Percentiles rank a stretch among this genome's conserved stretches.
Evolutionary conservation across 2,888 invertebrate genomes (phyloP).

Genomic region (Linnaemya tessellans): DNA sequence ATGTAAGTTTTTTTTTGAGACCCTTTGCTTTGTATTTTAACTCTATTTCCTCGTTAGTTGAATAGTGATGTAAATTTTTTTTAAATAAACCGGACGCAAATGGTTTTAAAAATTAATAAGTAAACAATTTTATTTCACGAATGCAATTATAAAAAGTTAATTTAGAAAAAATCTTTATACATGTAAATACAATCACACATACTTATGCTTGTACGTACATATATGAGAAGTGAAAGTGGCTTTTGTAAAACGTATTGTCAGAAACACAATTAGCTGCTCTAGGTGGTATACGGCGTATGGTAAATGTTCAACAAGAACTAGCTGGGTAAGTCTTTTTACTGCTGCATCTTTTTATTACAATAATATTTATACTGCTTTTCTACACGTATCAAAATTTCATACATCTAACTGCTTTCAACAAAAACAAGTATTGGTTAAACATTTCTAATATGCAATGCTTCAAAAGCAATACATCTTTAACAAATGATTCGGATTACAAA

Average conservation of each 20-base stretch:
- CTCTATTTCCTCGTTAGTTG: conserved; percentile 34
- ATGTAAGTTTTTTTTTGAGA: conserved; percentile 8
- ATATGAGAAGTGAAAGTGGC: conserved; percentile 62
- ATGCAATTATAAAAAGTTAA: neutral
- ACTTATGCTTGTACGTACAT: neutral
- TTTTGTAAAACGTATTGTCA: conserved; percentile 49
- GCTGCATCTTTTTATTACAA: neutral
- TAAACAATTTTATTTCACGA: conserved; percentile 21
- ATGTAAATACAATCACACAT: neutral
- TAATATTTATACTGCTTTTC: neutral
- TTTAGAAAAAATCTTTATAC: neutral
- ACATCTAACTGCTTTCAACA: conserved; percentile 1
- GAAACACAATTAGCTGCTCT: conserved; percentile 27
- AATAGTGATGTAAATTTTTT: conserved; percentile 57
- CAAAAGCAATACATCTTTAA: conserved; percentile 32
- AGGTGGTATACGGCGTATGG: conserved; percentile 46
- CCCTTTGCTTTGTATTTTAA: conserved; percentile 9
- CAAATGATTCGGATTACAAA: conserved; percentile 22
- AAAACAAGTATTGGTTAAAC: neutral
- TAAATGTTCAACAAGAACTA: conserved; percentile 22
- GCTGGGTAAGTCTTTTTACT: conserved; percentile 50
- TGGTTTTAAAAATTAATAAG: conserved; percentile 11
- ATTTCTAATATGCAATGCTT: conserved; percentile 55
- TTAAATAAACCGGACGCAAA: conserved; percentile 10
- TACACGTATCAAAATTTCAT: neutral